These are phyloP conservation scores for Mobula birostris DNA, from an alignment of 2,113 vertebrate genomes.

Conservation along the genomic window DNA sequence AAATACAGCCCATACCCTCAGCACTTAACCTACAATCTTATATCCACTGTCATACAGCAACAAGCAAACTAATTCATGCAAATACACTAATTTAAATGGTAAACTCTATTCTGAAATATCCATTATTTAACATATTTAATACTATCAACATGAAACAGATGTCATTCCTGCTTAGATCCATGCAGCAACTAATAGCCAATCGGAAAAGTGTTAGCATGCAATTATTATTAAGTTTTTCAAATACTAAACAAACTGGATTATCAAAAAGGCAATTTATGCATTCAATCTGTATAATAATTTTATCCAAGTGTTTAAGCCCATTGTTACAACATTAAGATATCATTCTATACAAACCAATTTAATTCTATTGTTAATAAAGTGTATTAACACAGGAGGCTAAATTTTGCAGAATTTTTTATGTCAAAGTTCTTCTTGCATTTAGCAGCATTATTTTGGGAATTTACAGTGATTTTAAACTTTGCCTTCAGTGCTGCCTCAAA, in stretches of 20 bases:
- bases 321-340: background rate
- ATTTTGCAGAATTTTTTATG: background rate
- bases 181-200: background rate
- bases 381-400: background rate
- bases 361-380: background rate
- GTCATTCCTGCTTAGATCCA: background rate
- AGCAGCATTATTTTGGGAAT: background rate
- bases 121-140: too few species aligned
- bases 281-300: background rate
- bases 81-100: background rate
- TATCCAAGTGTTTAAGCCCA: background rate
- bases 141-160: background rate
- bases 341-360: background rate
- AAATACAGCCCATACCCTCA: too few species aligned
- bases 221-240: background rate
- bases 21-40: background rate
- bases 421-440: background rate
- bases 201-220: background rate
- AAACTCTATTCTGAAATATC: too few species aligned
- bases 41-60: background rate
- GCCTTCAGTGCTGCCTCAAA: background rate
- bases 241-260: background rate
- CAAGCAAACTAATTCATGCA: background rate
- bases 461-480: background rate
- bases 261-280: background rate